phyloP scores from a whole-genome alignment of 2,888 invertebrate genomes.

The Lasioglossum calceatum region DNA sequence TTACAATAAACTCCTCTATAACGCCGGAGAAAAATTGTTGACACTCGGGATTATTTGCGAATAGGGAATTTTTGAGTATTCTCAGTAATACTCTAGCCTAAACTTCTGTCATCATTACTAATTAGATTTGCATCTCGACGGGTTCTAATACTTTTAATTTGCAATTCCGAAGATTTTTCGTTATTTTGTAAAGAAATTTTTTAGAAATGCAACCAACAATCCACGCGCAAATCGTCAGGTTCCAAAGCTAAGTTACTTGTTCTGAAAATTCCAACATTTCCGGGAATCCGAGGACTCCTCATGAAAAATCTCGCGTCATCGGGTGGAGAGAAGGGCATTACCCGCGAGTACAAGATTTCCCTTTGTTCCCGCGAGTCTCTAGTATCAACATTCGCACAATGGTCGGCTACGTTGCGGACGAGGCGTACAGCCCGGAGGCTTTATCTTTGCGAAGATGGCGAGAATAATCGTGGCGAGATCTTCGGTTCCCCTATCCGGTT shows the following conservation, averaged over 20 bases:
- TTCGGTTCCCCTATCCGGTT: conserved; percentile 49
- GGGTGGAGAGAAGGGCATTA: neutral
- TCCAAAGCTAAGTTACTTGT: no score
- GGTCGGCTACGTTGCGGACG: neutral
- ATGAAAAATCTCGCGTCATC: neutral
- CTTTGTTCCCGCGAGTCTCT: neutral
- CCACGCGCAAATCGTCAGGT: no score
- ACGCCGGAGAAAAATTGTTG: neutral
- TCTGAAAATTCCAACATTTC: no score
- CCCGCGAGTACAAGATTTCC: neutral
- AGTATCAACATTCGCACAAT: neutral
- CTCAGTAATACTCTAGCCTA: no score
- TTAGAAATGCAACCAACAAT: no score
- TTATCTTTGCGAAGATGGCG: conserved; percentile 14
- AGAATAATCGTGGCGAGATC: conserved; percentile 51
- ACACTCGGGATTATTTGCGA: neutral
- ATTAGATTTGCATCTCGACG: no score
- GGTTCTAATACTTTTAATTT: neutral
- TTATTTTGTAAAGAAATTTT: no score
- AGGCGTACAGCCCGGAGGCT: neutral
- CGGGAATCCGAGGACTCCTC: neutral
- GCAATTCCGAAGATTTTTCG: no score
- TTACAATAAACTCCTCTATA: neutral
- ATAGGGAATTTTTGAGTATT: no score
- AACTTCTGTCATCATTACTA: no score